Evolutionary conservation across 2,797 vertebrate species (phyloP), one percentile per base, ranked within the genome.

Genomic region (Tachyglossus aculeatus): DNA sequence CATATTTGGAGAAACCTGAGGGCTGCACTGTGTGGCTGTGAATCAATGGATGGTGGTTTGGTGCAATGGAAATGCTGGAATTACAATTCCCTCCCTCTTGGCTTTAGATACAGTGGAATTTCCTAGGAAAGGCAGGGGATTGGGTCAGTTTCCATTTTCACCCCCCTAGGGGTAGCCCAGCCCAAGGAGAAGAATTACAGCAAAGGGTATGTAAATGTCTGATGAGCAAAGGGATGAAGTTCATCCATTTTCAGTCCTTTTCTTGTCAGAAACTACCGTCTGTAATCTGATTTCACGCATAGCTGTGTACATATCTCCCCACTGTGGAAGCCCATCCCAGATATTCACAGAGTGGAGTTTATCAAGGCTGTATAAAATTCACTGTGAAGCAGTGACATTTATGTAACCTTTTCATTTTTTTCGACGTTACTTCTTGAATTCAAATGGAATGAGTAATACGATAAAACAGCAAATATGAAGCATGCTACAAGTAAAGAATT

Each of bases 401-500:
- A 61, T 69, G 10, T 66, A 83, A 81, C 63, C 56, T 78, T 83
- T 80, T 57, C 45, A 59, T 65, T 78, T 83, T 75, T 57, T 68
- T 77, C 50, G 18, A 50, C 69, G 22, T 43, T 43, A 36, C 31
- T 67, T 66, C 62, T 57, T 40, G 25, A 76, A 67, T 81, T 65
- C n/a, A 74, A 66, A 54, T 60, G 37, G 79, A 47, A 63, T 61
- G 39, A 75, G 6, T 50, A 74, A 40, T 72, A 72, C 68, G 21
- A 44, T 15, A 5, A 43, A 66, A 43, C 14, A 19, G 67, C 33
- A 54, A 66, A 71, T 59, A 48, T 36, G 31, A 79, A 71, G 25
- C 65, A 59, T 11, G 48, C 8, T 15, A 43, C 2, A 21, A 56
- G 50, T 54, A 48, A 72, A 62, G 9, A 54, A 47, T 18, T 43